A percentile compares a stretch with the other conserved stretches of the same genome.
Conservation (phyloP, 2,113 vertebrate genomes). For the Lethenteron camtschaticum region DNA sequence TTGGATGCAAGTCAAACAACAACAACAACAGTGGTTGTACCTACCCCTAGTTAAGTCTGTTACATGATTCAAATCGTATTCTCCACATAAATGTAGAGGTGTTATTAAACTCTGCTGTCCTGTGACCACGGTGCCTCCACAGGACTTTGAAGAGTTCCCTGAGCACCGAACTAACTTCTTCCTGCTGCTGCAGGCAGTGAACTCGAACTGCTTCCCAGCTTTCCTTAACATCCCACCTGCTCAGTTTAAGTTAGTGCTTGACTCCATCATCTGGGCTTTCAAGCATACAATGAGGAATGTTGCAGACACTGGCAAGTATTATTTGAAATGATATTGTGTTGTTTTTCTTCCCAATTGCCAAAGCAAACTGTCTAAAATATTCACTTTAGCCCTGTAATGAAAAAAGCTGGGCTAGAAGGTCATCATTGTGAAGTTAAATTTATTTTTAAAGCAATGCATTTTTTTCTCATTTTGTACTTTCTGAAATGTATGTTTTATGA, state of each 20-base stretch:
- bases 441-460: background rate
- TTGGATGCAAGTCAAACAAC: too few species aligned
- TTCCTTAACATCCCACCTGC: conserved; percentile 93
- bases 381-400: background rate
- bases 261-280: conserved; percentile 99
- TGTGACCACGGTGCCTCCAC: background rate
- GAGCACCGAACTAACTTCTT: conserved; percentile 98
- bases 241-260: conserved; percentile 93
- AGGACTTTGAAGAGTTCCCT: conserved; percentile 97
- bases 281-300: conserved; percentile 99
- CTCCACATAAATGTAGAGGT: background rate
- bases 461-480: background rate
- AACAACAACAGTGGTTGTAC: too few species aligned
- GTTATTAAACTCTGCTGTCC: background rate
- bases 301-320: conserved; percentile 66
- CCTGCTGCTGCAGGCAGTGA: conserved; percentile 86
- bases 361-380: background rate
- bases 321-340: background rate
- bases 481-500: accelerated
- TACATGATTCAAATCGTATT: background rate
- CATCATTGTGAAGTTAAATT: background rate
- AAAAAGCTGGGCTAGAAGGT: background rate
- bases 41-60: background rate
- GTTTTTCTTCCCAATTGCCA: background rate
- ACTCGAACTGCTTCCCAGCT: conserved; percentile 94